These are phyloP conservation scores for Tragelaphus strepsiceros DNA, from an alignment of 2,113 vertebrate genomes.

Conservation along the genomic window DNA sequence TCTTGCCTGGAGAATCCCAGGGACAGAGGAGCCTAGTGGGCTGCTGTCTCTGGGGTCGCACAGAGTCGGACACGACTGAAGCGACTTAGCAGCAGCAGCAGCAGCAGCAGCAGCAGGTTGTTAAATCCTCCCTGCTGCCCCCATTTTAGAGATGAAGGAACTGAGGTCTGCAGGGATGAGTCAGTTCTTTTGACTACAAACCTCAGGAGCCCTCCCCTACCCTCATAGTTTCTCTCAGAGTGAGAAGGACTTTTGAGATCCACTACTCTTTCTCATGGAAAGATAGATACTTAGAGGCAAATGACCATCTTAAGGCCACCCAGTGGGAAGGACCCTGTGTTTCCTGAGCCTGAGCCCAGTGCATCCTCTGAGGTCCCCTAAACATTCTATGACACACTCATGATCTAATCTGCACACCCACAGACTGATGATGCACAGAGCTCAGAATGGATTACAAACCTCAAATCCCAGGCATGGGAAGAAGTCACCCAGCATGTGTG, in stretches of 20 bases:
- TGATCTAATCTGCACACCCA: neutral
- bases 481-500: neutral
- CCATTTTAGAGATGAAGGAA: neutral
- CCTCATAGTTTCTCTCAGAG: neutral
- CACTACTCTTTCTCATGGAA: neutral
- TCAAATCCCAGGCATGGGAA: neutral
- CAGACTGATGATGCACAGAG: neutral
- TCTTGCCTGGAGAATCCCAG: too few species aligned
- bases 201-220: neutral
- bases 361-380: neutral
- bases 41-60: too few species aligned
- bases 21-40: too few species aligned
- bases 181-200: neutral
- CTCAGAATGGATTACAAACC: neutral
- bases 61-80: too few species aligned
- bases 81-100: too few species aligned
- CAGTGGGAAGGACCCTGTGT: neutral
- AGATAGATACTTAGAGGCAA: neutral
- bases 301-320: neutral
- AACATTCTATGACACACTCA: neutral
- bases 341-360: neutral
- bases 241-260: neutral
- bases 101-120: neutral
- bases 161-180: neutral
- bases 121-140: neutral